Conservation (phyloP, 1,140 invertebrate genomes). For the Leptopilina boulardi region DNA sequence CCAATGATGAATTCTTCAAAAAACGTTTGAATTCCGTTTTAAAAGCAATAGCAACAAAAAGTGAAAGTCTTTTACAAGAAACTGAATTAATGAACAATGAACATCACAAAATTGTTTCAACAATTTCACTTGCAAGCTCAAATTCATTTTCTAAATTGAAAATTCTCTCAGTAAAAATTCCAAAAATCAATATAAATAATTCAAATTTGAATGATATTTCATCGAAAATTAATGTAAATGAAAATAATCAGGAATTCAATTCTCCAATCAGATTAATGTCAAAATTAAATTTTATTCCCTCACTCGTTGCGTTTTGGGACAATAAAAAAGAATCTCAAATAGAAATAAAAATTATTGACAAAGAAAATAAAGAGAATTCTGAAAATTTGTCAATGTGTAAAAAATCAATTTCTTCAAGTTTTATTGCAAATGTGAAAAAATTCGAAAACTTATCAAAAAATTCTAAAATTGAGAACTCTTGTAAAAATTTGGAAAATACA, state of each 20-base stretch:
- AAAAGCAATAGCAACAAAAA: neutral
- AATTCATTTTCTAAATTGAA: neutral
- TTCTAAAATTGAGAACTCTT: too few relatives aligned
- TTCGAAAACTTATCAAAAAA: too few relatives aligned
- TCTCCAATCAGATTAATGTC: too few relatives aligned
- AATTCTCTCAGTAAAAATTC: neutral
- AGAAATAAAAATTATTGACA: neutral
- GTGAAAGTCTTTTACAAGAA: neutral
- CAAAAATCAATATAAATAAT: too few relatives aligned
- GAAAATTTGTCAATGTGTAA: too few relatives aligned
- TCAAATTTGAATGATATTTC: too few relatives aligned
- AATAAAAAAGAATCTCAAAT: neutral
- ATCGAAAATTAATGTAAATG: too few relatives aligned
- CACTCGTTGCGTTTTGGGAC: neutral
- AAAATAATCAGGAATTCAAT: too few relatives aligned
- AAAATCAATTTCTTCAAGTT: too few relatives aligned
- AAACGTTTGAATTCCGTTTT: neutral
- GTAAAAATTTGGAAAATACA: too few relatives aligned
- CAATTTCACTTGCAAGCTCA: neutral
- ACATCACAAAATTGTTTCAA: neutral
- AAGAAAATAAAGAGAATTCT: too few relatives aligned
- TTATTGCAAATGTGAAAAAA: too few relatives aligned
- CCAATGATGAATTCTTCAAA: neutral
- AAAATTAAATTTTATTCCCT: neutral
- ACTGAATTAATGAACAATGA: neutral